A percentile compares a stretch with the other conserved stretches of the same genome.
Evolutionary conservation across 2,888 invertebrate species (phyloP).

Genomic region (Drosophila mettleri): DNA sequence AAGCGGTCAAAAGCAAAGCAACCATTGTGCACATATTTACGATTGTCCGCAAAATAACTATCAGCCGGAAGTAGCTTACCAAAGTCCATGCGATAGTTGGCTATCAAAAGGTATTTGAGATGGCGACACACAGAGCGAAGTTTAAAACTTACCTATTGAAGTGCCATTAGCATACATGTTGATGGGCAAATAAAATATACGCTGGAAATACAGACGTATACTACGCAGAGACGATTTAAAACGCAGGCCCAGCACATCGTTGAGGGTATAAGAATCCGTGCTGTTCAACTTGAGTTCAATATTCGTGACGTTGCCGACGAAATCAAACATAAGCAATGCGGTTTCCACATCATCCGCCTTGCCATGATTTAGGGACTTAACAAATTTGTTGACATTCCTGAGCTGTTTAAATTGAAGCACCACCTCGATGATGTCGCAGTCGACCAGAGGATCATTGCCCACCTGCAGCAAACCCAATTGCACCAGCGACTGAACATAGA

Average conservation of each 20-base stretch:
- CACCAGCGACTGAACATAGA: conserved; percentile 82
- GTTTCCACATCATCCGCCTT: conserved; percentile 34
- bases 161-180: conserved; percentile 84
- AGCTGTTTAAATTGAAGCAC: conserved; percentile 77
- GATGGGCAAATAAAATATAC: conserved; percentile 85
- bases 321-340: conserved; percentile 72
- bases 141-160: conserved; percentile 78
- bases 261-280: conserved; percentile 81
- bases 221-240: conserved; percentile 85
- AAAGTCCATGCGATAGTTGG: conserved; percentile 77
- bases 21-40: conserved; percentile 45
- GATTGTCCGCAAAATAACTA: conserved; percentile 52
- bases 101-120: conserved; percentile 38
- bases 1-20: conserved; percentile 68
- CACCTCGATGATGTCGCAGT: conserved; percentile 82
- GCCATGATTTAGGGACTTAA: conserved; percentile 47
- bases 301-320: conserved; percentile 81
- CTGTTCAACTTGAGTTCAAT: conserved; percentile 74
- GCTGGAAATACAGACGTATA: conserved; percentile 85
- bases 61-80: conserved; percentile 67
- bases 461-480: conserved; percentile 83
- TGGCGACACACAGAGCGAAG: background rate
- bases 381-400: conserved; percentile 69
- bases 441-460: conserved; percentile 78
- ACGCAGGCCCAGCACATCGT: conserved; percentile 85